These are phyloP conservation scores for Leptopilina drosophilae DNA, from an alignment of 2,888 invertebrate species.

Conservation along the genomic window DNA sequence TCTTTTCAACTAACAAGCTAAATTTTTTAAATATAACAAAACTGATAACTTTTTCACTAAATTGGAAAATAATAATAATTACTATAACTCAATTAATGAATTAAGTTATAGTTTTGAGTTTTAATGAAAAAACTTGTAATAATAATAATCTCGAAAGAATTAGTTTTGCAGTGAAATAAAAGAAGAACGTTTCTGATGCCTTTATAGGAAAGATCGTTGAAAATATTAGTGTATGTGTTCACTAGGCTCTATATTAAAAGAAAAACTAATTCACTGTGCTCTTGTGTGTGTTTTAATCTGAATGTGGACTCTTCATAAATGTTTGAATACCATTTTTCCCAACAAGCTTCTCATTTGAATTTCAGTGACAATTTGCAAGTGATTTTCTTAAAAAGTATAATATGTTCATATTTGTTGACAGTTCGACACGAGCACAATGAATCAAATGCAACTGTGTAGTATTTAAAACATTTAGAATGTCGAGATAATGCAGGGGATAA, in stretches of 20 bases:
- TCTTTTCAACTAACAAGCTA: too few species aligned
- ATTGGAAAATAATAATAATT: too few species aligned
- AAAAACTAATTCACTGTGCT: conserved; percentile 28
- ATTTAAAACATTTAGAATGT: conserved; percentile 36
- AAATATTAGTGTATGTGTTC: conserved; percentile 38
- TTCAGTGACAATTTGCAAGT: background rate
- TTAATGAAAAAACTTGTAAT: too few species aligned
- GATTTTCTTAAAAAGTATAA: background rate
- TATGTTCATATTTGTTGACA: background rate
- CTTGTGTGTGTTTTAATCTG: background rate
- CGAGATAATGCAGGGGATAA: conserved; percentile 21
- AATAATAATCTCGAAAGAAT: too few species aligned
- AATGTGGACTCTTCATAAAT: background rate
- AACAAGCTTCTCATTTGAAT: background rate
- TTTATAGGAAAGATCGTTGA: conserved; percentile 12
- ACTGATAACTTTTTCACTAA: too few species aligned
- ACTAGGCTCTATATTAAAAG: conserved; percentile 29
- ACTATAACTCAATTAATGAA: too few species aligned
- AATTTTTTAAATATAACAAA: too few species aligned
- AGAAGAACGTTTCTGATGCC: conserved; percentile 4
- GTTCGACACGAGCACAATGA: conserved; percentile 11
- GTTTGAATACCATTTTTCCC: background rate
- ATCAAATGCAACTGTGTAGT: conserved; percentile 17
- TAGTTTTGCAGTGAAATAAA: background rate
- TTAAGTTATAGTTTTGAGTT: too few species aligned